Conservation (phyloP, 1,140 invertebrate genomes). For the Drosophila oshimai region DNA sequence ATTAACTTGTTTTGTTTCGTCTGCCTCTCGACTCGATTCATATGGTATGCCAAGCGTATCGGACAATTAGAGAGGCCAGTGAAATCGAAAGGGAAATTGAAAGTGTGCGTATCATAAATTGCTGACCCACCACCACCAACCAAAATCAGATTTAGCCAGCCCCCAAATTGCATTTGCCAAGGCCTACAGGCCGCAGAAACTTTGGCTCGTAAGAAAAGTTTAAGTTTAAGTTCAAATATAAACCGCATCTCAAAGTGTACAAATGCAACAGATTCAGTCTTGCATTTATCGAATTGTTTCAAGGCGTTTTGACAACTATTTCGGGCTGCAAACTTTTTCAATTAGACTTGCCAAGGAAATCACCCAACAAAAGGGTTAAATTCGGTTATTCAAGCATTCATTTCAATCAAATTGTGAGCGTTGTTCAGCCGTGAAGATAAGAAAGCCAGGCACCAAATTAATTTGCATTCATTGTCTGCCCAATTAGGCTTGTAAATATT, state of each 20-base stretch:
- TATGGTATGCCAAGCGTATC: constrained; percentile 60
- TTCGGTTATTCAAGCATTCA: constrained; percentile 19
- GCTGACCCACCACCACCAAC: constrained; percentile 12
- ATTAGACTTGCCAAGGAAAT: constrained; percentile 64
- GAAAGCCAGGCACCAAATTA: constrained; percentile 50
- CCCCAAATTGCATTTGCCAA: constrained; percentile 43
- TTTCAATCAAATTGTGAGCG: constrained; percentile 47
- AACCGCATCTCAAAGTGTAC: constrained; percentile 44
- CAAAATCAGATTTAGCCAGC: neutral
- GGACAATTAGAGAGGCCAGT: constrained; percentile 47
- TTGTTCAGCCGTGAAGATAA: constrained; percentile 65
- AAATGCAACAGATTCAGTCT: constrained; percentile 54
- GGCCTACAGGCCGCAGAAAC: constrained; percentile 44
- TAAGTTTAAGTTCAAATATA: constrained; percentile 40
- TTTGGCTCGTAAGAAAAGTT: constrained; percentile 44
- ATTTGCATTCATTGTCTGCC: constrained; percentile 71
- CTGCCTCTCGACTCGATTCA: constrained; percentile 40
- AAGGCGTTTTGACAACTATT: constrained; percentile 60
- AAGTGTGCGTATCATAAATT: constrained; percentile 61
- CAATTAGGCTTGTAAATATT: constrained; percentile 80
- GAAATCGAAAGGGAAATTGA: constrained; percentile 44
- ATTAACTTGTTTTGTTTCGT: constrained; percentile 73
- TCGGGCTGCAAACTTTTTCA: constrained; percentile 63
- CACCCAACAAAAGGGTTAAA: constrained; percentile 45
- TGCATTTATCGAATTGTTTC: constrained; percentile 71